phyloP scores from a whole-genome alignment of 2,888 invertebrate genomes.

The Oscheius sp. region DNA sequence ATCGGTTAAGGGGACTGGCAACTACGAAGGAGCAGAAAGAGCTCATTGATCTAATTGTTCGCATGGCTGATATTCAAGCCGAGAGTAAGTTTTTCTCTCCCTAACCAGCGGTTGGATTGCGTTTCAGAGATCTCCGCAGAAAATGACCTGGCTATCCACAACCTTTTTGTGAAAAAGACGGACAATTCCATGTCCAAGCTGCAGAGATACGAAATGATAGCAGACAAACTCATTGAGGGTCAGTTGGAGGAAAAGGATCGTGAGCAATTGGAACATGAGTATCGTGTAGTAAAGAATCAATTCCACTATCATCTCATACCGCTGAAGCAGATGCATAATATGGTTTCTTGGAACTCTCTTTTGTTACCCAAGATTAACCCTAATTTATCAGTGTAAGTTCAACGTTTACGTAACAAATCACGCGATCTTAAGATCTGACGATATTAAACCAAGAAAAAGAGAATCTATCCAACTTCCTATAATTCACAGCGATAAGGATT shows the following conservation, averaged over 20 bases:
- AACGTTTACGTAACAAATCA: neutral
- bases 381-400: slow-evolving; percentile 23
- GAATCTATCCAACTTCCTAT: slow-evolving; percentile 30
- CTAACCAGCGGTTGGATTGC: neutral
- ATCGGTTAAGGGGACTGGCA: slow-evolving; percentile 46
- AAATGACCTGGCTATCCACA: slow-evolving; percentile 68
- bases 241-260: slow-evolving; percentile 61
- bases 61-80: slow-evolving; percentile 92
- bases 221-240: slow-evolving; percentile 68
- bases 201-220: slow-evolving; percentile 67
- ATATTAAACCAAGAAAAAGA: slow-evolving; percentile 23
- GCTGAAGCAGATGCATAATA: slow-evolving; percentile 62
- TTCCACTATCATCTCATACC: slow-evolving; percentile 71
- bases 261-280: slow-evolving; percentile 66
- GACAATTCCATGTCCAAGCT: slow-evolving; percentile 69
- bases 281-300: slow-evolving; percentile 69
- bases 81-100: slow-evolving; percentile 80
- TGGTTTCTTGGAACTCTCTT: slow-evolving; percentile 69
- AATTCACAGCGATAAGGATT: slow-evolving; percentile 22
- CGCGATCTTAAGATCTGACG: neutral
- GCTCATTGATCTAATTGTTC: slow-evolving; percentile 86
- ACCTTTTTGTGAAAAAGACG: slow-evolving; percentile 63
- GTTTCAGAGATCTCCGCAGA: slow-evolving; percentile 67
- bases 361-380: slow-evolving; percentile 53
- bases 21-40: slow-evolving; percentile 87